These are phyloP conservation scores for Candidula unifasciata DNA, from an alignment of 2,888 invertebrate species.

Conservation along the genomic window DNA sequence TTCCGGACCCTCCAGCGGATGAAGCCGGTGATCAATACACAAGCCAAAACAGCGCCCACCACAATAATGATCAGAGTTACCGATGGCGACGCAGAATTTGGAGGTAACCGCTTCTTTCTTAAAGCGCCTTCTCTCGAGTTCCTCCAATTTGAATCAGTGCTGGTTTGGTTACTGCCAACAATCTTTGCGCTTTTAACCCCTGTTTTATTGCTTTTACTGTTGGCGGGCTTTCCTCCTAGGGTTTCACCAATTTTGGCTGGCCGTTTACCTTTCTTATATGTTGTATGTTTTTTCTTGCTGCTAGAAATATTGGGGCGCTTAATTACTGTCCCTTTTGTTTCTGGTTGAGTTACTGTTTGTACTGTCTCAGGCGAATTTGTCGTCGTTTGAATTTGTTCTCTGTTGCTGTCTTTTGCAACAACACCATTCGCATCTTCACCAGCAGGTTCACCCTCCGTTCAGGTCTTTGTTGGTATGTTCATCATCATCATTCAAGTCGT, in stretches of 20 bases:
- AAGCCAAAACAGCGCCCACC: neutral
- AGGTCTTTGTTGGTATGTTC: neutral
- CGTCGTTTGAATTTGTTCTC: neutral
- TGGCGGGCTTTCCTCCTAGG: no score
- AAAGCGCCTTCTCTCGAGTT: neutral
- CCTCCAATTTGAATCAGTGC: no score
- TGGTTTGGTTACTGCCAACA: neutral
- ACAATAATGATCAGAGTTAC: slow-evolving; percentile 28
- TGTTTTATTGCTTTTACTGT: neutral
- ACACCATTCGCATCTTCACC: neutral
- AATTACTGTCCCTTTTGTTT: no score
- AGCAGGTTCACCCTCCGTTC: no score
- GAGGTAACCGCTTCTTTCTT: neutral
- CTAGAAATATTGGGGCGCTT: no score
- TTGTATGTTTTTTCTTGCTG: neutral
- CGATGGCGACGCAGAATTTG: neutral
- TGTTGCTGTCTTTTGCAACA: neutral
- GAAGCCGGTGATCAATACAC: slow-evolving; percentile 36
- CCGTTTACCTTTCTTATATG: neutral
- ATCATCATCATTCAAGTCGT: neutral
- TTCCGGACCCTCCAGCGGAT: slow-evolving; percentile 33
- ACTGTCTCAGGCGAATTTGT: neutral
- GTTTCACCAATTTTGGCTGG: neutral
- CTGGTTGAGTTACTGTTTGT: neutral
- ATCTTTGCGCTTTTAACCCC: neutral